phyloP scores from a whole-genome alignment of 2,797 vertebrate genomes.

The Chrysolophus pictus region DNA sequence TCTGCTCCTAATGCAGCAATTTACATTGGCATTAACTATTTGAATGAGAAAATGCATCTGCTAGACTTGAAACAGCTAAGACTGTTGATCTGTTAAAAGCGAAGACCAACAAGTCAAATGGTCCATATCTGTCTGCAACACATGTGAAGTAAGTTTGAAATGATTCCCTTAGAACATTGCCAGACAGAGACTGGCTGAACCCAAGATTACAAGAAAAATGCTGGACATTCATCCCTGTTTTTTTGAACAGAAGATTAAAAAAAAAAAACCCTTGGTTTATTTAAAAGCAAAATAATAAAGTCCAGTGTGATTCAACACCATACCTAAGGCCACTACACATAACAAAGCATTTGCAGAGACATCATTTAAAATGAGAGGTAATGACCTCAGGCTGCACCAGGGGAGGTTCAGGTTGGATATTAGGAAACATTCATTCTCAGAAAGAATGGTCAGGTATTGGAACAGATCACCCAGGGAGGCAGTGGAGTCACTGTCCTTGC shows the following conservation, averaged over 20 bases:
- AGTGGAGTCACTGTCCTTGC: no score
- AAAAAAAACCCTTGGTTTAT: not conserved
- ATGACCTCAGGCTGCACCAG: no score
- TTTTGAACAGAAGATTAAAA: not conserved
- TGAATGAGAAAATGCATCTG: not conserved
- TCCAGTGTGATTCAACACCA: not conserved
- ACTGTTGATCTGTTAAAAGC: not conserved
- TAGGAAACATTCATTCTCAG: no score
- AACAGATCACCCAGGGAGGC: no score
- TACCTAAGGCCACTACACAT: not conserved
- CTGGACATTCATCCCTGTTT: rapidly evolving
- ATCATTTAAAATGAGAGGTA: not conserved
- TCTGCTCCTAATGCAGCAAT: not conserved
- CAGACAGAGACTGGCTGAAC: not conserved
- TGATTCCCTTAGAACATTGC: not conserved
- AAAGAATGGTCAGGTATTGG: no score
- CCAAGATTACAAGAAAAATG: not conserved
- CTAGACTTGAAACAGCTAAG: not conserved
- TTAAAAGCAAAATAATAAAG: not conserved
- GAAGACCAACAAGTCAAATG: constrained; percentile 36
- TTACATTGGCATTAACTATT: not conserved
- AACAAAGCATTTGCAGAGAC: not conserved
- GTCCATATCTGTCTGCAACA: not conserved
- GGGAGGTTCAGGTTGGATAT: no score
- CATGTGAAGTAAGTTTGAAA: not conserved